Evolutionary conservation across 2,113 vertebrate species (phyloP), one percentile per base, ranked within the genome.

Genomic region (Rhegmatorhina hoffmannsi): DNA sequence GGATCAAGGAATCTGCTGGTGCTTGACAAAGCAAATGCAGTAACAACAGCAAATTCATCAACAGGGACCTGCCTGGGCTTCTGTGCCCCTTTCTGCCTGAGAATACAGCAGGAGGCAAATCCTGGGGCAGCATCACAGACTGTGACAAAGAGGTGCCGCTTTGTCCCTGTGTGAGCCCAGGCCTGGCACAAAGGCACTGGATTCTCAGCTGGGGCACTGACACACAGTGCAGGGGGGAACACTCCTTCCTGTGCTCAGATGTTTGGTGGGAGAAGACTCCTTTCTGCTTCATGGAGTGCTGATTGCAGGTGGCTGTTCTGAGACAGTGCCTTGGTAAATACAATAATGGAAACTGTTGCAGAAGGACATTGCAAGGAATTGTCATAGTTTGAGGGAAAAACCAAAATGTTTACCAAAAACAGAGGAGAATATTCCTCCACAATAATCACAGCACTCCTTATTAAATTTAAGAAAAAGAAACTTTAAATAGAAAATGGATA

Each of bases 131-230:
- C 44, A 55, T 9, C 55, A 46, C 52, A 36, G 17, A 20, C n/a
- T 40, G 70, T 21, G 31, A 62, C 40, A 56, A 49, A 24, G 58
- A 60, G 58, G 17, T 10, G 14, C 9, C 7, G 13, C 13, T 28
- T 66, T 18, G 31, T 12, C 46, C 17, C 10, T 1, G 4, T 38
- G 34, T 19, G 20, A 72, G 46, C 4, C 10, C n/a, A 44, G 10
- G 11, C 29, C 31, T 10, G n/a, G 78, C 63, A 73, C 52, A 69
- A 46, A 4, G 0, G 4, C 2, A 4, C 17, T 33, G 0, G 0
- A 0, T 53, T 47, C 59, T 49, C 52, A 86, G 60, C 64, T 67
- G 36, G 15, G 58, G 56, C 28, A 75, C 8, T 7, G 17, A 52
- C 14, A 62, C 47, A 36, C 38, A 49, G 9, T 2, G 11, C 40